phyloP scores from a whole-genome alignment of 2,888 invertebrate species.

The Chrysolina oricalcia region DNA sequence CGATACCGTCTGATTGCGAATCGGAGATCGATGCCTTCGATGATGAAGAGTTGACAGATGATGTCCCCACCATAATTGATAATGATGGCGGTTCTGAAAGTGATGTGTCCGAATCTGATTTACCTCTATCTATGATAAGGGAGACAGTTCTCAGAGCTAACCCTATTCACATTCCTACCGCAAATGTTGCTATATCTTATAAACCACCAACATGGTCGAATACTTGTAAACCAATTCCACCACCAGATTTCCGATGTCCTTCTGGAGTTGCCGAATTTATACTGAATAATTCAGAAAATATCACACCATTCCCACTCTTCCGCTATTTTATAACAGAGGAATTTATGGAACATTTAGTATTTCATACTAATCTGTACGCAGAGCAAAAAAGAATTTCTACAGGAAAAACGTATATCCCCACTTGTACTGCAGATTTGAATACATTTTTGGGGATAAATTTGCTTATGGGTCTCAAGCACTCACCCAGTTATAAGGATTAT shows the following conservation, averaged over 20 bases:
- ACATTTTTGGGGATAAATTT: slow-evolving; percentile 32
- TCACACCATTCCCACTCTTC: background rate
- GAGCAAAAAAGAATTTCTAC: background rate
- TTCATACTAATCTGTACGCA: too few relatives aligned
- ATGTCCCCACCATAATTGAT: background rate
- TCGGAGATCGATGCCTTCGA: slow-evolving; percentile 1
- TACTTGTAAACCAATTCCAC: slow-evolving; percentile 7
- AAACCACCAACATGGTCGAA: slow-evolving; percentile 7
- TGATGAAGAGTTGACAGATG: slow-evolving; percentile 2
- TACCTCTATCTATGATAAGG: slow-evolving; percentile 1
- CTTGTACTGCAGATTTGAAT: slow-evolving; percentile 21
- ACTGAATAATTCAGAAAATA: background rate
- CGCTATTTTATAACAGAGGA: background rate
- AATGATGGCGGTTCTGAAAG: slow-evolving; percentile 2
- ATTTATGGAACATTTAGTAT: background rate
- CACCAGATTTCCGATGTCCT: background rate
- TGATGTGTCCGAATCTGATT: slow-evolving; percentile 4
- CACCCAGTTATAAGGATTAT: too few relatives aligned
- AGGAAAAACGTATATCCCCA: background rate
- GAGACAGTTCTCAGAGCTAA: background rate
- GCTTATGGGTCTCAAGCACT: too few relatives aligned
- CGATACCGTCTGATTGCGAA: slow-evolving; percentile 2
- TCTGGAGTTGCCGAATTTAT: background rate
- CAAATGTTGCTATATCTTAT: slow-evolving; percentile 11
- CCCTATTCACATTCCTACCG: background rate